These are phyloP conservation scores for Gobius niger DNA, from an alignment of 2,113 vertebrate genomes.

Conservation along the genomic window DNA sequence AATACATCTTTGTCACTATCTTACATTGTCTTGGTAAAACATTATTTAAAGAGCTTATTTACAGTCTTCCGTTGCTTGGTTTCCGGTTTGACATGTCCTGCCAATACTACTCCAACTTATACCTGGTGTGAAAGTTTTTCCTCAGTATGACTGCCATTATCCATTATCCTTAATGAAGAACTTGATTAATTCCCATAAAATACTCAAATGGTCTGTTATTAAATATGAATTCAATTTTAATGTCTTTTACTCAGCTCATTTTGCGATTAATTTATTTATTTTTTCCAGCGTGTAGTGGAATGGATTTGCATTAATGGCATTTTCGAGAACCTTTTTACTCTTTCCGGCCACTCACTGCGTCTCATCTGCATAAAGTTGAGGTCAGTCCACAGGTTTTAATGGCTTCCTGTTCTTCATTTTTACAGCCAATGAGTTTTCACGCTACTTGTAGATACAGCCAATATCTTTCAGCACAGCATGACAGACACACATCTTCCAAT, in stretches of 20 bases:
- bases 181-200: constrained; percentile 1
- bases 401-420: background rate
- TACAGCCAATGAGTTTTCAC: too few species aligned
- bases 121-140: background rate
- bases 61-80: too few species aligned
- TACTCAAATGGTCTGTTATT: background rate
- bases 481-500: too few species aligned
- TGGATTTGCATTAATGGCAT: background rate
- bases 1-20: too few species aligned
- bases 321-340: background rate
- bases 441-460: too few species aligned
- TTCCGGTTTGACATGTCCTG: too few species aligned
- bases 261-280: background rate
- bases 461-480: too few species aligned
- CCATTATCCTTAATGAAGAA: background rate
- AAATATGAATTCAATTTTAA: background rate
- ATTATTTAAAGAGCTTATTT: too few species aligned
- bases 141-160: background rate
- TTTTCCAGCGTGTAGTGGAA: background rate
- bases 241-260: background rate
- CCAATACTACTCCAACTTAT: too few species aligned
- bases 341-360: background rate
- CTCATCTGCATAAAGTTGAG: background rate
- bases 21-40: too few species aligned
- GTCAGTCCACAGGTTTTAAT: background rate